Evolutionary conservation across 1,140 invertebrate species (phyloP), one percentile per base, ranked within the genome.

Genomic region (Papilio helenus): DNA sequence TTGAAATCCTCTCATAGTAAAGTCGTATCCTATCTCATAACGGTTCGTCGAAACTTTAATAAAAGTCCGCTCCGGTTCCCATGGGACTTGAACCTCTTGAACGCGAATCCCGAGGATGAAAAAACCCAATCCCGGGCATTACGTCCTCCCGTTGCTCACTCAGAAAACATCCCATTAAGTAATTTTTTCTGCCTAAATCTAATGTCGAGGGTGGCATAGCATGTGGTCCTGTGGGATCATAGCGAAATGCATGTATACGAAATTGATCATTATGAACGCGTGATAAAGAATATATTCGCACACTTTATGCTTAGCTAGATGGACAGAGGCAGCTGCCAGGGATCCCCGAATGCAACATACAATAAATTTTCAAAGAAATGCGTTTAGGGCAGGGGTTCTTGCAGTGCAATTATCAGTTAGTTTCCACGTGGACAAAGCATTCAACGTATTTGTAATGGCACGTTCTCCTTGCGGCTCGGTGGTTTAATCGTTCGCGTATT

Each of bases 161-260:
- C 90, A 92, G 91, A 93, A 93, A 94, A 92, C 90, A 94, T 91
- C 89, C 90, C 88, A 94, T 94, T 93, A 93, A 93, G 90, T 91
- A 92, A 87, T 93, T 94, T 94, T 94, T 94, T 93, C 86, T 88
- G 79, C 85, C 86, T 84, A 89, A 91, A 90, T 89, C 85, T 91
- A 90, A 92, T 88, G 86, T 89, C 84, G 88, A 91, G 92, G 92
- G 91, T 91, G 86, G 88, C 86, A 85, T 85, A 89, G 87, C 92
- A 92, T 90, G 92, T 92, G 91, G 88, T 87, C 89, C 87, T 90
- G 81, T 90, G 90, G 89, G 89, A 92, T 82, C 86, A 83, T 71
- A 65, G 81, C 77, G 34, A 68, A 71, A 55, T 2, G 16, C 12
- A 18, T 34, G 16, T 20, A 81, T 26, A 18, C 61, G 44, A 85